phyloP scores from a whole-genome alignment of 2,113 vertebrate genomes.

The Corythaixoides concolor region DNA sequence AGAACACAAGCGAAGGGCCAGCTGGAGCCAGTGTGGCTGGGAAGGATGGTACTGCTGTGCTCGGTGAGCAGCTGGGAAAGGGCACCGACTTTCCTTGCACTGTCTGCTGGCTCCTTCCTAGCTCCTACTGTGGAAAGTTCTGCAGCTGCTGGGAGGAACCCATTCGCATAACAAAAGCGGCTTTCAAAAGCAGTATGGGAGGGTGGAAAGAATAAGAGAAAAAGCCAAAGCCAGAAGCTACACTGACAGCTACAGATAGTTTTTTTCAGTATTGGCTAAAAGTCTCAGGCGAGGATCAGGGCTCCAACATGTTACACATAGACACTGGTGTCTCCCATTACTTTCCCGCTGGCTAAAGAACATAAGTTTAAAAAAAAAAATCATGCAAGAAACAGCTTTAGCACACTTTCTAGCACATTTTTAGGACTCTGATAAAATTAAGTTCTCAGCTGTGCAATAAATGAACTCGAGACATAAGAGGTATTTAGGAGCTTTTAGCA shows the following conservation, averaged over 20 bases:
- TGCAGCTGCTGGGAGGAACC: constrained; percentile 58
- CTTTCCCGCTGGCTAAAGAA: background rate
- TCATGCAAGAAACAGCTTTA: background rate
- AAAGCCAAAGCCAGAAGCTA: background rate
- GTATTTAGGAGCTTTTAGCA: background rate
- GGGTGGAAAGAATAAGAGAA: constrained; percentile 4
- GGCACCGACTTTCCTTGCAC: background rate
- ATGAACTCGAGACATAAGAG: background rate
- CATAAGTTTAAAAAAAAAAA: background rate
- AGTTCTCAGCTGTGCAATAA: background rate
- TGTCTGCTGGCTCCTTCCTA: constrained; percentile 25
- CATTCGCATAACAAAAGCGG: constrained; percentile 54
- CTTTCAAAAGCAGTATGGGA: constrained; percentile 15
- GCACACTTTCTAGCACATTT: background rate
- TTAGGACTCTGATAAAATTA: background rate
- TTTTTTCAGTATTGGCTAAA: background rate
- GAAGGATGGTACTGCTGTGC: background rate
- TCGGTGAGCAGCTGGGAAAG: background rate
- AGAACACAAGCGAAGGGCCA: background rate
- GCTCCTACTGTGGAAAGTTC: constrained; percentile 18
- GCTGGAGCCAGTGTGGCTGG: fast-evolving
- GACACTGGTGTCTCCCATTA: background rate
- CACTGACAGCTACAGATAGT: background rate
- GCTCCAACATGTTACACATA: fast-evolving
- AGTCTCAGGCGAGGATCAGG: background rate